Evolutionary conservation across 1,140 invertebrate genomes (phyloP).

Genomic region (Pogonomyrmex barbatus): DNA sequence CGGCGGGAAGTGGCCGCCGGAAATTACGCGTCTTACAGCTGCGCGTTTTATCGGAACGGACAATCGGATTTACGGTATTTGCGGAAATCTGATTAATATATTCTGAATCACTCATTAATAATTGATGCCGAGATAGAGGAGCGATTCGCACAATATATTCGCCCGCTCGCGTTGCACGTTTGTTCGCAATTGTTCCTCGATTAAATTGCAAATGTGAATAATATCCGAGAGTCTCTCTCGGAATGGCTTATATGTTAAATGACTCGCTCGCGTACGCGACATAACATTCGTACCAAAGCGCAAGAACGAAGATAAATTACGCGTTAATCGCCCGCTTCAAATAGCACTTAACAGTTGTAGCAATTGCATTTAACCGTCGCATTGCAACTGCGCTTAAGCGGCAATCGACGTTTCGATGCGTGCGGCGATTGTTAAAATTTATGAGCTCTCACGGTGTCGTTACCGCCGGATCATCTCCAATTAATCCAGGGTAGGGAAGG

Average conservation of each 20-base stretch:
- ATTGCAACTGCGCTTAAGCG: slow-evolving; percentile 26
- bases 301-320: slow-evolving; percentile 40
- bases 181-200: slow-evolving; percentile 10
- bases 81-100: slow-evolving; percentile 48
- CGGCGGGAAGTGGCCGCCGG: slow-evolving; percentile 16
- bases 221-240: not conserved
- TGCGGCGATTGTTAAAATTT: slow-evolving; percentile 44
- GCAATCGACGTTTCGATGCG: slow-evolving; percentile 47
- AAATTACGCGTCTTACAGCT: slow-evolving; percentile 46
- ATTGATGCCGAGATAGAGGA: slow-evolving; percentile 11
- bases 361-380: slow-evolving; percentile 42
- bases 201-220: slow-evolving; percentile 17
- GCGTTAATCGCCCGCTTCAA: slow-evolving; percentile 48
- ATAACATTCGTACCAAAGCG: not conserved
- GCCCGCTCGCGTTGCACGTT: not conserved
- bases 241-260: not conserved
- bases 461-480: slow-evolving; percentile 27
- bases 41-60: slow-evolving; percentile 38
- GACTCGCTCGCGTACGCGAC: not conserved
- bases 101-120: slow-evolving; percentile 19
- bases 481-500: not conserved
- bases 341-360: slow-evolving; percentile 33
- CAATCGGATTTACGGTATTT: slow-evolving; percentile 48
- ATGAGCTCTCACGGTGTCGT: slow-evolving; percentile 45
- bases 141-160: slow-evolving; percentile 10